Evolutionary conservation across 2,888 invertebrate species (phyloP).

Genomic region (Caenorhabditis angaria): DNA sequence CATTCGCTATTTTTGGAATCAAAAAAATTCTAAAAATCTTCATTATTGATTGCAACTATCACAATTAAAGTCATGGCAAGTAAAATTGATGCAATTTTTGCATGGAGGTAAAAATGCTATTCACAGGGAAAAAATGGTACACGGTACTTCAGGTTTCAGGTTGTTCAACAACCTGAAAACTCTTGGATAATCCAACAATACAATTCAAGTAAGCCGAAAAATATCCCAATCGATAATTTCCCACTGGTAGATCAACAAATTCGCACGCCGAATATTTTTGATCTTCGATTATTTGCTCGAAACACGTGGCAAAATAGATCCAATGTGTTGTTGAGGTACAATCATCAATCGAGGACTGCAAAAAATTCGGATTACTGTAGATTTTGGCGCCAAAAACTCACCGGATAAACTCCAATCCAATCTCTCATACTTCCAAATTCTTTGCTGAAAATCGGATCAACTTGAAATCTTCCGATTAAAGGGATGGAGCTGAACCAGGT

Average conservation of each 20-base stretch:
- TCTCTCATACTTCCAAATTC: slow-evolving; percentile 59
- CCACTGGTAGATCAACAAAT: slow-evolving; percentile 55
- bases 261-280: slow-evolving; percentile 48
- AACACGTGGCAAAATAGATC: slow-evolving; percentile 50
- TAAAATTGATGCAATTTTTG: too few species aligned
- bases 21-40: background rate
- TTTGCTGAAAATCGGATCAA: slow-evolving; percentile 49
- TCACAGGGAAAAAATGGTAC: background rate
- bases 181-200: slow-evolving; percentile 50
- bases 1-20: too few species aligned
- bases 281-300: slow-evolving; percentile 39
- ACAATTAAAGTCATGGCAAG: slow-evolving; percentile 1
- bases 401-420: slow-evolving; percentile 62
- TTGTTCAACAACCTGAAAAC: slow-evolving; percentile 41
- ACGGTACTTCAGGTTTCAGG: slow-evolving; percentile 8
- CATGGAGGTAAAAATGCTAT: background rate
- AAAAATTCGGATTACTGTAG: too few species aligned
- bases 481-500: slow-evolving; percentile 55
- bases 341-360: slow-evolving; percentile 47
- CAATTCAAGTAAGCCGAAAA: slow-evolving; percentile 44
- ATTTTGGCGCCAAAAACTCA: too few species aligned
- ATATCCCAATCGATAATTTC: slow-evolving; percentile 61
- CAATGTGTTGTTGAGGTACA: slow-evolving; percentile 45
- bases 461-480: slow-evolving; percentile 54
- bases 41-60: background rate